Evolutionary conservation across 2,888 invertebrate species (phyloP).

Genomic region (Pseudococcus jackbeardsleyi): DNA sequence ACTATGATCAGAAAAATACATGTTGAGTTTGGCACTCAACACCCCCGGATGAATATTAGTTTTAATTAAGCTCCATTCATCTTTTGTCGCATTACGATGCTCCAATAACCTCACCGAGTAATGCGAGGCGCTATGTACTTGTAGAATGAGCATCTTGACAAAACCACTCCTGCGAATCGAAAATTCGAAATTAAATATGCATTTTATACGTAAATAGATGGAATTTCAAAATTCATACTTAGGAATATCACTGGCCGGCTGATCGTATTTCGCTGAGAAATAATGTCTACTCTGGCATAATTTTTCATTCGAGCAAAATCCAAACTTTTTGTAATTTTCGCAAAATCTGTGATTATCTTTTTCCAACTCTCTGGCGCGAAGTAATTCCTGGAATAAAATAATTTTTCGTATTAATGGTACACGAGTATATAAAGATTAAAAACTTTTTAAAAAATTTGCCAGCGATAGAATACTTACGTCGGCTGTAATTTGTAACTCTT

Average conservation of each 20-base stretch:
- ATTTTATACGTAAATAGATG: neutral
- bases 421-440: neutral
- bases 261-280: neutral
- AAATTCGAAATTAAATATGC: neutral
- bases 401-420: neutral
- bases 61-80: neutral
- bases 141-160: conserved; percentile 9
- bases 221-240: conserved; percentile 14
- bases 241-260: conserved; percentile 9
- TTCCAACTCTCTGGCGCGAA: neutral
- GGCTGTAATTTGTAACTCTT: neutral
- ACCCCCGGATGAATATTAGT: neutral
- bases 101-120: conserved; percentile 41
- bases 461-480: neutral
- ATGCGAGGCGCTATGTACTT: conserved; percentile 48
- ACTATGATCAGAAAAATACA: neutral
- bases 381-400: neutral
- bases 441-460: no score
- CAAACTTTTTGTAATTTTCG: conserved; percentile 52
- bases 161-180: conserved; percentile 15
- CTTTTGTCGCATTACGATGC: neutral
- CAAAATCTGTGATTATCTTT: conserved; percentile 34
- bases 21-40: neutral
- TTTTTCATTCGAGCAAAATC: conserved; percentile 19
- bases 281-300: conserved; percentile 14